Conservation (phyloP, 2,113 vertebrate genomes). For the Sceloporus tristichus region DNA sequence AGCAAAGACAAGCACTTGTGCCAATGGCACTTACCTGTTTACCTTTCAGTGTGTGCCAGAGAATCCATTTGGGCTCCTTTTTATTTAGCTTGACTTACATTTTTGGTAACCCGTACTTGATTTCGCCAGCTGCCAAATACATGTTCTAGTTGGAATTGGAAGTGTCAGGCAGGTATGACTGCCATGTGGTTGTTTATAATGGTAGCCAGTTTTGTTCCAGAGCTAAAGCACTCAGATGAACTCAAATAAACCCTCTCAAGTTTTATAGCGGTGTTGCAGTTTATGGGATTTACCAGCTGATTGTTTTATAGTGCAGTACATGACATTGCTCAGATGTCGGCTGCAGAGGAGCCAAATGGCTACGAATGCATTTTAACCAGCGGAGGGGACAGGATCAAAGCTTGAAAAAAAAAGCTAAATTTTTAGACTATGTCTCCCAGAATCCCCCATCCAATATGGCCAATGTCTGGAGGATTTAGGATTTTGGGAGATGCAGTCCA, state of each 20-base stretch:
- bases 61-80: background rate
- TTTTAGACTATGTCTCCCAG: background rate
- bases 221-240: background rate
- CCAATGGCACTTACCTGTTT: background rate
- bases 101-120: background rate
- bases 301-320: background rate
- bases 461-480: no score
- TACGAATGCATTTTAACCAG: background rate
- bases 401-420: no score
- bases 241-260: background rate
- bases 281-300: background rate
- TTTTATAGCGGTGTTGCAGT: background rate
- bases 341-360: background rate
- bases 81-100: background rate
- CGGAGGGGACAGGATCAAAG: no score
- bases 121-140: background rate
- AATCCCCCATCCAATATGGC: background rate
- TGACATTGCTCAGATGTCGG: background rate
- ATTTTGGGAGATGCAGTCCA: no score
- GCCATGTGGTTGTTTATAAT: background rate
- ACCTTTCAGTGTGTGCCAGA: background rate
- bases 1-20: background rate
- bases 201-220: background rate
- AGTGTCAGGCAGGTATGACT: background rate
- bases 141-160: background rate